Conservation (phyloP, 2,113 vertebrate genomes). For the Epinephelus cyanopodus region DNA sequence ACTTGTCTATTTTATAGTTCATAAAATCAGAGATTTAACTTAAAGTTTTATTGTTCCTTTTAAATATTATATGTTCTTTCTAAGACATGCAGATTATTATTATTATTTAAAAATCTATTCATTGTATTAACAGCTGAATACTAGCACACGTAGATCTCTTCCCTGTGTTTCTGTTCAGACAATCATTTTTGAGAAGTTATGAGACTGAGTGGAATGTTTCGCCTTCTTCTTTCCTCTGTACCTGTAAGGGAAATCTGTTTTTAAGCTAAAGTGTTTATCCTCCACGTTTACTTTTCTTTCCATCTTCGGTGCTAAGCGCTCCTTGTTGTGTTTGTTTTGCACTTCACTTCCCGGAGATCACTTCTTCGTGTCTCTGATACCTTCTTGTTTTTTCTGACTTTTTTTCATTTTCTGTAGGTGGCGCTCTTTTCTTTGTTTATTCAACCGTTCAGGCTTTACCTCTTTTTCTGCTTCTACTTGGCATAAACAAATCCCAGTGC, state of each 20-base stretch:
- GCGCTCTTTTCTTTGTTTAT: slow-evolving; percentile 14
- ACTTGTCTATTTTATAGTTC: slow-evolving; percentile 76
- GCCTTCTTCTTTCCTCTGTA: neutral
- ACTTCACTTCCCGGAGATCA: neutral
- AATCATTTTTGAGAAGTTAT: slow-evolving; percentile 58
- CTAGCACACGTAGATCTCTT: slow-evolving; percentile 24
- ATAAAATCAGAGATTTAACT: slow-evolving; percentile 70
- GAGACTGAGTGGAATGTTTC: slow-evolving; percentile 48
- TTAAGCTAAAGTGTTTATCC: slow-evolving; percentile 9
- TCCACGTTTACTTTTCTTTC: neutral
- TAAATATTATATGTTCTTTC: slow-evolving; percentile 52
- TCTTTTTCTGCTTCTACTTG: slow-evolving; percentile 5
- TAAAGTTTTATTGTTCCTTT: slow-evolving; percentile 66
- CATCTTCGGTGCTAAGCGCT: slow-evolving; percentile 52
- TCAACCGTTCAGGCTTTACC: neutral
- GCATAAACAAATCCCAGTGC: neutral
- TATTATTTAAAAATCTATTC: slow-evolving; percentile 50
- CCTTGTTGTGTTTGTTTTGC: slow-evolving; percentile 5
- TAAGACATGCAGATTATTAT: slow-evolving; percentile 59
- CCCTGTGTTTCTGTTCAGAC: slow-evolving; percentile 57
- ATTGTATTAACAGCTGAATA: slow-evolving; percentile 49
- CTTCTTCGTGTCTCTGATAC: neutral
- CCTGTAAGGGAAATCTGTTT: slow-evolving; percentile 16
- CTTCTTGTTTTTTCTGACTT: neutral
- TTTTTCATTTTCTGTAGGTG: slow-evolving; percentile 1